Evolutionary conservation across 37 sponge, comb jelly and placozoan species (phyloP).

Genomic region (Eunapius fragilis): DNA sequence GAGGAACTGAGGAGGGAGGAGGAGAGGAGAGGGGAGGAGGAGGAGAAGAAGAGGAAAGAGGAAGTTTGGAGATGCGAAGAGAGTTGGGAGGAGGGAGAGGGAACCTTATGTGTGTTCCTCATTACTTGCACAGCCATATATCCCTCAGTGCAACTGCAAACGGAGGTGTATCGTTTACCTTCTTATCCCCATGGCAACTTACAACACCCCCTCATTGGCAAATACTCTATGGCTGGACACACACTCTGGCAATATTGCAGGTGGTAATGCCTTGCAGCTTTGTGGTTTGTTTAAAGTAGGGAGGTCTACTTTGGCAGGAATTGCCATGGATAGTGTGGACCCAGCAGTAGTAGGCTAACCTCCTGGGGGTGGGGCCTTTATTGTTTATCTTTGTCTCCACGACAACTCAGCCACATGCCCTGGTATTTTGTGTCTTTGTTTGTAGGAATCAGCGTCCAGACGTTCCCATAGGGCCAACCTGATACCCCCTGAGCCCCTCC

Average conservation of each 20-base stretch:
- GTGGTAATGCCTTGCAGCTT: no score
- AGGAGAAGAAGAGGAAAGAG: slow-evolving; percentile 15
- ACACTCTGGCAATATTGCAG: no score
- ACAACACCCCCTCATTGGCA: neutral
- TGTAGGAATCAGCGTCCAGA: slow-evolving; percentile 49
- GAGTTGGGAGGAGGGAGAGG: slow-evolving; percentile 7
- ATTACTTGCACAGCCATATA: no score
- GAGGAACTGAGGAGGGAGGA: slow-evolving; percentile 9
- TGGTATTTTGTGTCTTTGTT: neutral
- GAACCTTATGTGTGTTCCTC: neutral
- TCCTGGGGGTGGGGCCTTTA: no score
- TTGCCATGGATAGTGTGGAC: no score
- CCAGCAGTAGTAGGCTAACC: no score
- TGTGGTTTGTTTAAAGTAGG: no score
- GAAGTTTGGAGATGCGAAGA: slow-evolving; percentile 13
- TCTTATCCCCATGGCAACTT: no score
- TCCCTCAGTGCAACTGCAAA: no score
- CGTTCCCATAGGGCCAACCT: slow-evolving; percentile 19
- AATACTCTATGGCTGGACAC: no score
- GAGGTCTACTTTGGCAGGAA: no score
- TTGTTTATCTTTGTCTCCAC: no score
- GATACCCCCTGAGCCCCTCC: slow-evolving; percentile 67
- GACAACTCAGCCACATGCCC: neutral
- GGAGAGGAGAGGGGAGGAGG: slow-evolving; percentile 1
- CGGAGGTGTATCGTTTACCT: neutral